Conservation (phyloP, 2,797 vertebrate genomes). For the Graptemys geographica region DNA sequence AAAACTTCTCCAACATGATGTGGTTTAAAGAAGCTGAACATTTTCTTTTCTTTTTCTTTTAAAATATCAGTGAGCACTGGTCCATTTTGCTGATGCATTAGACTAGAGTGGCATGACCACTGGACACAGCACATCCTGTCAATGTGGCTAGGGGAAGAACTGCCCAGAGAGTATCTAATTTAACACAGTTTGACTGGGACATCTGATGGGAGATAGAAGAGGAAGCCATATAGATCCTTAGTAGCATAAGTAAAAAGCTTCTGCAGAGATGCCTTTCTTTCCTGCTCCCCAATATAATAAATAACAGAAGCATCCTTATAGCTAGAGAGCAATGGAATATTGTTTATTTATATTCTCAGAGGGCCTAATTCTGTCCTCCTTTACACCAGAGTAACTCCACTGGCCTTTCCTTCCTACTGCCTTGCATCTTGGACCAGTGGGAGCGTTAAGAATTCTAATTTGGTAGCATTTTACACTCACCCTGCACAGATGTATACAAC, state of each 20-base stretch:
- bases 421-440: too few relatives aligned
- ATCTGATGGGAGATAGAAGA: accelerated
- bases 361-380: too few relatives aligned
- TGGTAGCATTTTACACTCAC: too few relatives aligned
- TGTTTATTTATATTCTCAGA: too few relatives aligned
- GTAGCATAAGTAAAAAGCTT: too few relatives aligned
- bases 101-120: accelerated
- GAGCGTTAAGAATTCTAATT: too few relatives aligned
- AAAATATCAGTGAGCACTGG: not conserved
- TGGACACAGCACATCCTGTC: accelerated
- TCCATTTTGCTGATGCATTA: accelerated
- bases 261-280: accelerated
- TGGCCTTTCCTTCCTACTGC: too few relatives aligned
- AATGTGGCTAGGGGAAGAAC: not conserved
- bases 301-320: not conserved
- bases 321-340: too few relatives aligned
- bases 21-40: not conserved
- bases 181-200: not conserved
- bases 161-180: not conserved
- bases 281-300: accelerated
- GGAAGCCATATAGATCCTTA: accelerated
- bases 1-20: conserved; percentile 4
- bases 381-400: too few relatives aligned
- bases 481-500: too few relatives aligned
- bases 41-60: not conserved